These are phyloP conservation scores for Orthosia incerta DNA, from an alignment of 2,888 invertebrate species.

Conservation along the genomic window DNA sequence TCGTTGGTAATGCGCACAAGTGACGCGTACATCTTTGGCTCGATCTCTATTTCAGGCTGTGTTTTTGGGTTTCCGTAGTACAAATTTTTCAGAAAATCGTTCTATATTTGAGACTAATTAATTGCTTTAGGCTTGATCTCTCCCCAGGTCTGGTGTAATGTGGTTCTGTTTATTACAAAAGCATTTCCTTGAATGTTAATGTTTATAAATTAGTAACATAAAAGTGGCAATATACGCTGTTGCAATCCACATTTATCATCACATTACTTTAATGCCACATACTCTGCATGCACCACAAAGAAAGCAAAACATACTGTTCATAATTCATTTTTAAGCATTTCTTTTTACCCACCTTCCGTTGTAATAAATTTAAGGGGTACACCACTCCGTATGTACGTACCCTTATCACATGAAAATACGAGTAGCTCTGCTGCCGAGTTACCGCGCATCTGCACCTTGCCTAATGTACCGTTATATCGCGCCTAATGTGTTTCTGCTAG, in stretches of 20 bases:
- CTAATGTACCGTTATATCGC: slow-evolving; percentile 73
- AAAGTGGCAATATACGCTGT: not conserved
- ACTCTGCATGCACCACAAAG: slow-evolving; percentile 28
- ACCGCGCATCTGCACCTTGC: slow-evolving; percentile 74
- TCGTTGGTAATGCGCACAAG: not conserved
- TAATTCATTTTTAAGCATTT: slow-evolving; percentile 61
- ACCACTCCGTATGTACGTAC: slow-evolving; percentile 66
- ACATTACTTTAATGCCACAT: slow-evolving; percentile 22
- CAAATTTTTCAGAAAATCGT: too few relatives aligned
- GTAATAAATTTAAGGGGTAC: slow-evolving; percentile 69
- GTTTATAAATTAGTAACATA: not conserved
- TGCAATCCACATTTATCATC: not conserved
- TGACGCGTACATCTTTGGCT: too few relatives aligned
- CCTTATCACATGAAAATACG: slow-evolving; percentile 72
- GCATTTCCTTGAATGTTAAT: too few relatives aligned
- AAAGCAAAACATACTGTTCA: slow-evolving; percentile 45
- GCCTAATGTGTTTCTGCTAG: slow-evolving; percentile 70
- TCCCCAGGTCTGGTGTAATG: not conserved
- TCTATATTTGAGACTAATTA: not conserved
- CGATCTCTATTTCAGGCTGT: too few relatives aligned
- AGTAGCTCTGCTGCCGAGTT: slow-evolving; percentile 57
- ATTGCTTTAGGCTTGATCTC: not conserved
- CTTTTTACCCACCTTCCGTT: slow-evolving; percentile 55
- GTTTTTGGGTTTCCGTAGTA: too few relatives aligned
- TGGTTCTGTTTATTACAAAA: not conserved